Evolutionary conservation across 2,797 vertebrate species (phyloP).

Genomic region (Setipinna tenuifilis): DNA sequence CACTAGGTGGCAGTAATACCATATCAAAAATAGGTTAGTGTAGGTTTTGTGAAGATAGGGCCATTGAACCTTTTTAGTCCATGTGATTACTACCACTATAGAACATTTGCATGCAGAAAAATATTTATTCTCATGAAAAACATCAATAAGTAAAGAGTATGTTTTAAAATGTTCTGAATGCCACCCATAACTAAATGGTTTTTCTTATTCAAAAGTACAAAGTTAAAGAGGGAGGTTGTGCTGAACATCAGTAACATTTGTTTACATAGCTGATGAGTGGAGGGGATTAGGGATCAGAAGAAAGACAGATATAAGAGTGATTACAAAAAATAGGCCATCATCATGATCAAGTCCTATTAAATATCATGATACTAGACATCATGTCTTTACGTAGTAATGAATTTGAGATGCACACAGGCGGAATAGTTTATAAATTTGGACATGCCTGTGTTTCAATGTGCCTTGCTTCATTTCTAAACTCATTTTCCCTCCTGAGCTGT

Average conservation of each 20-base stretch:
- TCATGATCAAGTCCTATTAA: neutral
- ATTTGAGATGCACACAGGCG: neutral
- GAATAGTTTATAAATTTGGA: neutral
- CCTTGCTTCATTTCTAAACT: neutral
- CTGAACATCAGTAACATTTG: neutral
- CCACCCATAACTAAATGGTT: too few species aligned
- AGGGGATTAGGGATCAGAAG: neutral
- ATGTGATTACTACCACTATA: neutral
- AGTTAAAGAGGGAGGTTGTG: too few species aligned
- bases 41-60: neutral
- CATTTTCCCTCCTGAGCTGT: too few species aligned
- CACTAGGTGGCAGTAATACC: slow-evolving; percentile 73
- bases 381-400: neutral
- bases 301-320: neutral
- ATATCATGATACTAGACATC: too few species aligned
- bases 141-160: neutral
- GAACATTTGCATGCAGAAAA: too few species aligned
- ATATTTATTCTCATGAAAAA: neutral
- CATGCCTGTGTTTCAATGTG: neutral
- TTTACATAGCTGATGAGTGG: neutral
- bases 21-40: slow-evolving; percentile 17
- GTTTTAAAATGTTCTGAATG: neutral
- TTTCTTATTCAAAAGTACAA: too few species aligned
- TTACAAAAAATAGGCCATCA: neutral
- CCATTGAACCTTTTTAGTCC: neutral